phyloP scores from a whole-genome alignment of 2,797 vertebrate species.

The Benthosema pterotum region DNA sequence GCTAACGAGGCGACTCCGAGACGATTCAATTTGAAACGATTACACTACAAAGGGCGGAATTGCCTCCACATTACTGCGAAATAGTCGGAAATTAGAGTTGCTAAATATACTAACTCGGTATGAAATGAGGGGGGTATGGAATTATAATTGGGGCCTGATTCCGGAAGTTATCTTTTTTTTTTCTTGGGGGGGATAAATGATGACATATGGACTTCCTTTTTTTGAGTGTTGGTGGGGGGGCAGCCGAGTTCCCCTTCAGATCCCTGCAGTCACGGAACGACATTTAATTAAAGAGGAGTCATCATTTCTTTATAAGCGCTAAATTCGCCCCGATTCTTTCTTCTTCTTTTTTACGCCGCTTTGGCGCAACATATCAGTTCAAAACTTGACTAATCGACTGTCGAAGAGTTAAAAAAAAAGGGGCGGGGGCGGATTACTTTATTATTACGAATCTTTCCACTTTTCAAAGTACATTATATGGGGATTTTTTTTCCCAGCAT shows the following conservation, averaged over 20 bases:
- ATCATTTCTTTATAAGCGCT: slow-evolving; percentile 57
- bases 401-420: too few species aligned
- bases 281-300: slow-evolving; percentile 76
- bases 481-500: slow-evolving; percentile 69
- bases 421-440: too few species aligned
- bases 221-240: too few species aligned
- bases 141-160: slow-evolving; percentile 66
- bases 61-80: slow-evolving; percentile 36
- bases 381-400: slow-evolving; percentile 79
- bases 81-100: slow-evolving; percentile 45
- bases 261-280: slow-evolving; percentile 65
- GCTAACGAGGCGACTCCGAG: neutral
- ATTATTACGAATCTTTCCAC: slow-evolving; percentile 70
- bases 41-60: slow-evolving; percentile 43
- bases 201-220: slow-evolving; percentile 70
- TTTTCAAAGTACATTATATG: slow-evolving; percentile 76
- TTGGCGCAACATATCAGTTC: slow-evolving; percentile 69
- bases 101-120: slow-evolving; percentile 76
- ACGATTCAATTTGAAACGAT: slow-evolving; percentile 54
- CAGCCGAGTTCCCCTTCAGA: too few species aligned
- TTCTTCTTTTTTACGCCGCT: slow-evolving; percentile 63
- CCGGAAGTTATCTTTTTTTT: slow-evolving; percentile 63
- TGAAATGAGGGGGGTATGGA: slow-evolving; percentile 66
- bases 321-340: slow-evolving; percentile 48
- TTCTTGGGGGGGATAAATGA: slow-evolving; percentile 61